phyloP scores from a whole-genome alignment of 2,113 vertebrate genomes.

The Spea multiplicata region DNA sequence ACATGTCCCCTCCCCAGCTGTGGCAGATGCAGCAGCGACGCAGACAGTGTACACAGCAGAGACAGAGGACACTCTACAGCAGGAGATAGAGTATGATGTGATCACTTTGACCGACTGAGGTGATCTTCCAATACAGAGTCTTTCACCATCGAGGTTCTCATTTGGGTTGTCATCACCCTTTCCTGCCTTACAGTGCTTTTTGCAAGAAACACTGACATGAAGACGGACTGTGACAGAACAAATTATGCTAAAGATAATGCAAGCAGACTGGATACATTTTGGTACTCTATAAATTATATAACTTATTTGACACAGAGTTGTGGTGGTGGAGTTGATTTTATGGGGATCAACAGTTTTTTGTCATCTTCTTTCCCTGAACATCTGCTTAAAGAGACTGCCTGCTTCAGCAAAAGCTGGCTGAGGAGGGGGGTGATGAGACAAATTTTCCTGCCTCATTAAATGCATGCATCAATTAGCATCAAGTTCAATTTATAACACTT shows the following conservation, averaged over 20 bases:
- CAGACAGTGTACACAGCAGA: constrained; percentile 79
- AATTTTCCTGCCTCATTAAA: no score
- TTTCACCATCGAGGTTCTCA: background rate
- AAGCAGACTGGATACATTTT: background rate
- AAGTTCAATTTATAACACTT: no score
- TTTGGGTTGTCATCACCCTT: background rate
- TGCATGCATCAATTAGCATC: no score
- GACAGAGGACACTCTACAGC: constrained; percentile 83
- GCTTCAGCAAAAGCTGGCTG: no score
- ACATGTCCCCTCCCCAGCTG: constrained; percentile 62
- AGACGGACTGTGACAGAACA: background rate
- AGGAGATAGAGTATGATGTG: constrained; percentile 89
- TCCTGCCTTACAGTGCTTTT: background rate
- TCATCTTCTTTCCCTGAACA: no score
- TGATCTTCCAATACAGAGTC: background rate
- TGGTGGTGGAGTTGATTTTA: no score
- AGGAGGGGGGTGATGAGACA: no score
- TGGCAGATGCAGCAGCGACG: constrained; percentile 85
- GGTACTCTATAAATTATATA: background rate
- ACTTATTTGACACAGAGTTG: background rate
- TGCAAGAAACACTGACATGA: background rate
- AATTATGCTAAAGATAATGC: background rate
- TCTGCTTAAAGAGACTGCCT: no score
- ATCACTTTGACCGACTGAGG: constrained; percentile 81
- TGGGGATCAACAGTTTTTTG: no score